These are phyloP conservation scores for Amphimedon queenslandica DNA, from an alignment of 37 sponge, comb jelly and placozoan species.

Conservation along the genomic window DNA sequence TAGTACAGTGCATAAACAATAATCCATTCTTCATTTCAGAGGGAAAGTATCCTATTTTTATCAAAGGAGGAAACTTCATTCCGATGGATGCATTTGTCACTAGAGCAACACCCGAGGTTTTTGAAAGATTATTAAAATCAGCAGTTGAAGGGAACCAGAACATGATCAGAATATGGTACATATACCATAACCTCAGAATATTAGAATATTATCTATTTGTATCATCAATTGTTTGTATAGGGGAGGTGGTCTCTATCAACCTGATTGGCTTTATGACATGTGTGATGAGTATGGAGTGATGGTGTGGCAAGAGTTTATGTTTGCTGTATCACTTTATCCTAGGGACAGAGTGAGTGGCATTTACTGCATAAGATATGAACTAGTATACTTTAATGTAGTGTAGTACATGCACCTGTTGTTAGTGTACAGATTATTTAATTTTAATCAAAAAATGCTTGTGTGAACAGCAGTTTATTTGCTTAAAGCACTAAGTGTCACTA, in stretches of 20 bases:
- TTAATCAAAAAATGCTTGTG: no score
- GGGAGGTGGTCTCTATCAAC: constrained; percentile 97
- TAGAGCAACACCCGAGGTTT: constrained; percentile 43
- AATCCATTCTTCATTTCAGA: constrained; percentile 1
- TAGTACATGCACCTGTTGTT: no score
- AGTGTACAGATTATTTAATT: no score
- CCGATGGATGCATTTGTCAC: constrained; percentile 89
- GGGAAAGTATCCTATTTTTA: constrained; percentile 56
- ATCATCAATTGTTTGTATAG: no score
- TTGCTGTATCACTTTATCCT: constrained; percentile 92
- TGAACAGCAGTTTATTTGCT: no score
- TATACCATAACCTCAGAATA: no score
- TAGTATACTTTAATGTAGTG: neutral
- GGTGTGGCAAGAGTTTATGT: constrained; percentile 99
- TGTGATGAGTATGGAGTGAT: constrained; percentile 91
- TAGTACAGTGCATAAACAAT: neutral
- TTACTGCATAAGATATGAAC: no score
- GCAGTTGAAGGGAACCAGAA: constrained; percentile 84
- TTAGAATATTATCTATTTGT: no score
- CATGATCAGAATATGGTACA: constrained; percentile 89
- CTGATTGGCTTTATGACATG: constrained; percentile 86
- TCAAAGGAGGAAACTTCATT: constrained; percentile 91
- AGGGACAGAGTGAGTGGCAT: constrained; percentile 59
- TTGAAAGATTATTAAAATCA: constrained; percentile 47
- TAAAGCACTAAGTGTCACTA: no score